Conservation (phyloP, 2,113 vertebrate genomes). For the Macaca mulatta region DNA sequence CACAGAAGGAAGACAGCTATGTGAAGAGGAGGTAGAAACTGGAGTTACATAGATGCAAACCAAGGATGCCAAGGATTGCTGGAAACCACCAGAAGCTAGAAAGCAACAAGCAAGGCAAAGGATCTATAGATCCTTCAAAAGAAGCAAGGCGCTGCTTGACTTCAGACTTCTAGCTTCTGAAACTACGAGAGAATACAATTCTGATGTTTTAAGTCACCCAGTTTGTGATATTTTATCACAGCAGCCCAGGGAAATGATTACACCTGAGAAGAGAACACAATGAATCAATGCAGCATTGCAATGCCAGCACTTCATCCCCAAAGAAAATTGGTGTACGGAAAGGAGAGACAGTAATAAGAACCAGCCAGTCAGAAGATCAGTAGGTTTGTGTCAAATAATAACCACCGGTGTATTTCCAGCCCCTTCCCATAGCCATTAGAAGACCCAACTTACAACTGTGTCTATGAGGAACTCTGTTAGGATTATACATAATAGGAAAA, state of each 20-base stretch:
- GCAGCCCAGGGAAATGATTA: background rate
- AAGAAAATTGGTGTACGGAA: background rate
- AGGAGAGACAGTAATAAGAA: background rate
- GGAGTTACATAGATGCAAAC: background rate
- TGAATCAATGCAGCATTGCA: background rate
- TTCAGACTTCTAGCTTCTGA: background rate
- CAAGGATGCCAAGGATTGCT: background rate
- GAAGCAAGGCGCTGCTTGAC: background rate
- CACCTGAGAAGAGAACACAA: background rate
- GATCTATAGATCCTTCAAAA: background rate
- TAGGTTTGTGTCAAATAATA: background rate
- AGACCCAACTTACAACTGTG: background rate
- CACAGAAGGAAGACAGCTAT: background rate
- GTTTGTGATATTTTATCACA: background rate
- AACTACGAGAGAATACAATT: background rate
- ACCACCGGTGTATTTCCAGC: background rate
- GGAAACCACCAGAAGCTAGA: background rate
- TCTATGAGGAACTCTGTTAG: background rate
- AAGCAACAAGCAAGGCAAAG: background rate
- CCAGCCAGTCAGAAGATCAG: background rate
- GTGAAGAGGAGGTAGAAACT: background rate
- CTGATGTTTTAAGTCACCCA: background rate
- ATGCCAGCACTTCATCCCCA: background rate
- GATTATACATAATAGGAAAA: background rate
- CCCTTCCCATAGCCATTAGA: background rate